Percentiles rank a stretch among this genome's conserved stretches.
These are phyloP conservation scores for Monochamus alternatus DNA, from an alignment of 2,888 invertebrate genomes.

Conservation along the genomic window DNA sequence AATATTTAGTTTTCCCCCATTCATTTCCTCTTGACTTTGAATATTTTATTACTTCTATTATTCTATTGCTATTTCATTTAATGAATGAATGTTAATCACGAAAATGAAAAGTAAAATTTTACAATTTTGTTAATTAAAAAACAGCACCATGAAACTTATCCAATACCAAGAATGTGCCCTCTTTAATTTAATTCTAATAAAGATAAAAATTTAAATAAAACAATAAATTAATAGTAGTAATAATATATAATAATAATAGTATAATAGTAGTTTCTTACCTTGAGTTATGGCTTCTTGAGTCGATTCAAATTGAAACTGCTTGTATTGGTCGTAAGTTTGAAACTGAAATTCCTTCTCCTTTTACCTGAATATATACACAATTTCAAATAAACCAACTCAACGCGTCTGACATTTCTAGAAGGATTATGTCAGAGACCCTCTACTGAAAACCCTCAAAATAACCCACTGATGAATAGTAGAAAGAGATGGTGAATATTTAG, in stretches of 20 bases:
- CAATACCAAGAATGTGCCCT: too few relatives aligned
- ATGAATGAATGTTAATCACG: too few relatives aligned
- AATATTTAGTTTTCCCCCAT: too few relatives aligned
- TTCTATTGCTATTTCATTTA: too few relatives aligned
- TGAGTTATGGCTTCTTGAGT: neutral
- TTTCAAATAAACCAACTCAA: slow-evolving; percentile 44
- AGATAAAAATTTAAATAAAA: neutral
- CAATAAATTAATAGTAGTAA: neutral
- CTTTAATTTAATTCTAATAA: too few relatives aligned
- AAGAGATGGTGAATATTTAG: slow-evolving; percentile 5
- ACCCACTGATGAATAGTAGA: slow-evolving; percentile 3
- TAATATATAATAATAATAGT: neutral
- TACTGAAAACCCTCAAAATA: neutral
- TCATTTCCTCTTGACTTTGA: too few relatives aligned
- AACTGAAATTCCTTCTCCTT: slow-evolving; percentile 26
- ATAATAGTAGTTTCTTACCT: slow-evolving; percentile 15
- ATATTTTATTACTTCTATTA: too few relatives aligned
- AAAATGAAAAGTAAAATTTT: too few relatives aligned
- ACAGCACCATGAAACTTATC: too few relatives aligned
- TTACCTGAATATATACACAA: slow-evolving; percentile 50
- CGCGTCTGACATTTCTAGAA: slow-evolving; percentile 55
- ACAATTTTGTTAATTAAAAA: too few relatives aligned
- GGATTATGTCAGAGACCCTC: neutral
- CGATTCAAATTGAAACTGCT: neutral
- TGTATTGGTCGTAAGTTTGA: slow-evolving; percentile 13